Conservation (phyloP, 2,113 vertebrate species). For the Sebastes schlegelii region DNA sequence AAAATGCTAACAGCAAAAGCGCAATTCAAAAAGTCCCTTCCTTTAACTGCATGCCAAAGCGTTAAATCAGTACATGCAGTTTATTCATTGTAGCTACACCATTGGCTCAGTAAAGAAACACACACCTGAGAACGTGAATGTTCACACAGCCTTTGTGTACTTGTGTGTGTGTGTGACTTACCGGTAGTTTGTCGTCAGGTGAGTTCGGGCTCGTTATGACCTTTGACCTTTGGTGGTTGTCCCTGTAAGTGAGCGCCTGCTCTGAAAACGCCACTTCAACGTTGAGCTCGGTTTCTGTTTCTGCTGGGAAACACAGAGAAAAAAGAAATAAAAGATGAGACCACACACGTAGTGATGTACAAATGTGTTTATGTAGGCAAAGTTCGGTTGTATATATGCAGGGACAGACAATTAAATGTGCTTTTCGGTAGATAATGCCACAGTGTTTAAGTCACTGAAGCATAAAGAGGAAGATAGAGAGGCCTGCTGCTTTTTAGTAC, state of each 20-base stretch:
- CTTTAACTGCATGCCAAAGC: background rate
- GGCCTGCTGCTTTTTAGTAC: background rate
- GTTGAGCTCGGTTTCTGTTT: constrained; percentile 89
- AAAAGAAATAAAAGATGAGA: background rate
- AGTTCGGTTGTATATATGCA: constrained; percentile 55
- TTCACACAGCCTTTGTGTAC: background rate
- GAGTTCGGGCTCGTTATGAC: constrained; percentile 69
- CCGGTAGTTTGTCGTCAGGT: constrained; percentile 87
- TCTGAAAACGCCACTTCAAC: constrained; percentile 95
- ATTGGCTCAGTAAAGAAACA: background rate
- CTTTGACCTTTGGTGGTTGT: constrained; percentile 77
- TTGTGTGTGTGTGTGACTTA: constrained; percentile 79
- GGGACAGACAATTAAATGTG: constrained; percentile 7
- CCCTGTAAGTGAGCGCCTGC: constrained; percentile 90
- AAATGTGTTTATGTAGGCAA: constrained; percentile 36
- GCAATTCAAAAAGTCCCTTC: background rate
- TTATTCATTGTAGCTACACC: background rate
- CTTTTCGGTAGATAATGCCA: background rate
- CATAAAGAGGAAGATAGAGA: constrained; percentile 17
- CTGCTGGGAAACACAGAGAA: constrained; percentile 45
- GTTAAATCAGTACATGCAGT: background rate
- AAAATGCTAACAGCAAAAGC: background rate
- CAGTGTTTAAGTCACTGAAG: background rate
- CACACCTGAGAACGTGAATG: background rate
- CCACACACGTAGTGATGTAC: background rate